Base-by-base conservation (phyloP, 2,888 invertebrate species). In the Drosophila tripunctata region DNA sequence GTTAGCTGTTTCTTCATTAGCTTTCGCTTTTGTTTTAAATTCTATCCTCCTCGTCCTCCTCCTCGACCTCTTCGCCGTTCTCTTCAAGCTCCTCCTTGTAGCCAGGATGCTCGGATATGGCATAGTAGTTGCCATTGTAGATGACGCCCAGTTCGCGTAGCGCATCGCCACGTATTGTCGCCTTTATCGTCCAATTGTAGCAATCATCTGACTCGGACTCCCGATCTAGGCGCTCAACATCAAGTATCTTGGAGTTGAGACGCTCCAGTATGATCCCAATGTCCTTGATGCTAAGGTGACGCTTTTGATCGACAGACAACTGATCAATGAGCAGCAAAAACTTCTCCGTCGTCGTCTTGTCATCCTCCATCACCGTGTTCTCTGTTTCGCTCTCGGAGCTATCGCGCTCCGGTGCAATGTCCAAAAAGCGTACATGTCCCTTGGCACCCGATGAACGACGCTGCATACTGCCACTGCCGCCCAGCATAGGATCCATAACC, bases 161-260 rank as follows among this genome's bases (percentile, higher is more conserved):
- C 85, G 96, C 96, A 92, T 97, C 97, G 51, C 98, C 98, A 68
- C 97, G 93, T 90, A 98, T 97, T 85, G 97, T 96, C 87, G 98
- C 98, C 92, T 97, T 97, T 93, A 98, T 98, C 92, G 97, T 97
- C 98, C 98, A 98, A 92, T 97, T 97, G 93, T 97, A 97, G 91
- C 97, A 97, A 92, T 97, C 97, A 92, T 96, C 96, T 91, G 96
- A 96, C 92, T 97, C 97, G 83, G 96, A 96, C 91, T 98, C 97
- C 63, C 98, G 94, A 91, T 97, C 97, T 81, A 98, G 93, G 78
- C 97, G 94, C 92, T 98, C 97, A 81, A 98, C 97, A 92, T 98
- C 98, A 75, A 98, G 93, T 86, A 98, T 98, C 92, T 97, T 98
- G 67, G 97, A 97, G 92, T 95, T 97, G 87, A 98, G 94, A 87